Conservation (phyloP, 2,113 vertebrate genomes). For the Archilochus colubris region DNA sequence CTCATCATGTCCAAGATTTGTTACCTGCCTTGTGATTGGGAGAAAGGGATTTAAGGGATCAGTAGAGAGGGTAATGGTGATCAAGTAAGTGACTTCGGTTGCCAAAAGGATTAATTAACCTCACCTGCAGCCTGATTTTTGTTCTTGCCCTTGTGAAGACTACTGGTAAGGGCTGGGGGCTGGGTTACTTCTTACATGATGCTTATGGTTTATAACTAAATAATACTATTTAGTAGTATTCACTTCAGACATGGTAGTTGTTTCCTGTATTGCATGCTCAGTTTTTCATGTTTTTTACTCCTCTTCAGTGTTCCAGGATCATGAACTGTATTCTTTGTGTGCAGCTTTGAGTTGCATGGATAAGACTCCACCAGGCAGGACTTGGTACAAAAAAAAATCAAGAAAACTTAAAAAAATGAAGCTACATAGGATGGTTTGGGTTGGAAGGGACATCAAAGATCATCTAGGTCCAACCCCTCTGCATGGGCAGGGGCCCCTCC, state of each 20-base stretch:
- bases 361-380: background rate
- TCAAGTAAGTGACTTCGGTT: background rate
- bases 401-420: no score
- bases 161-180: background rate
- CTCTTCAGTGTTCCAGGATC: background rate
- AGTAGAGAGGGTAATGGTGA: background rate
- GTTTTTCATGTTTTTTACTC: background rate
- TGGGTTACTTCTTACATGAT: background rate
- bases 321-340: background rate
- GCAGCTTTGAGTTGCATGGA: background rate
- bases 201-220: background rate
- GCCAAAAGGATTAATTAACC: background rate
- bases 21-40: background rate
- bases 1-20: background rate
- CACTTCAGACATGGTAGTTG: background rate
- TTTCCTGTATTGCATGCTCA: background rate
- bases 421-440: no score
- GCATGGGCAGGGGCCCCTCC: no score
- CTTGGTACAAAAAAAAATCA: rapidly evolving
- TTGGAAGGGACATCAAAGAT: no score
- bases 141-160: background rate
- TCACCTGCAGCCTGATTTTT: background rate
- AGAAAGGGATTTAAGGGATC: background rate
- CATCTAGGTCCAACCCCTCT: no score
- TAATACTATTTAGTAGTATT: background rate